phyloP scores from a whole-genome alignment of 1,140 invertebrate genomes.

The Nymphalis io region DNA sequence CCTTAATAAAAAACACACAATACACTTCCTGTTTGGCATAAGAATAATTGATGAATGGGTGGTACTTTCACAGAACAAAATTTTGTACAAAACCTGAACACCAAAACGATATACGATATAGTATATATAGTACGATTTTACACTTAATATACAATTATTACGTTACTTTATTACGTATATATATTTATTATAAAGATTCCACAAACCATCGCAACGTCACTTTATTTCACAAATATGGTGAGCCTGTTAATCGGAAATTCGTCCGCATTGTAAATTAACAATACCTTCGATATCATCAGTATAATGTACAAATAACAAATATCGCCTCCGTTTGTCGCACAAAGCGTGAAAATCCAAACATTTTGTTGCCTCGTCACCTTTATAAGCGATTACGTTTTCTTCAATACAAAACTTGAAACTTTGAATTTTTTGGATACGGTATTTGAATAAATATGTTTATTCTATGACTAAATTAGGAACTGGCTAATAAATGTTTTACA shows the following conservation, averaged over 20 bases:
- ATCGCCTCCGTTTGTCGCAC: constrained; percentile 34
- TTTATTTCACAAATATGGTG: background rate
- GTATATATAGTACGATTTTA: no score
- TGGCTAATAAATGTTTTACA: no score
- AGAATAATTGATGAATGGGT: no score
- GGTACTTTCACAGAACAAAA: no score
- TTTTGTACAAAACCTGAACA: no score
- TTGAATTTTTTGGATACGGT: constrained; percentile 42
- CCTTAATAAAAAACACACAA: no score
- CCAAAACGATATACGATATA: no score
- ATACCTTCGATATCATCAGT: constrained; percentile 31
- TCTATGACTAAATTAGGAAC: no score
- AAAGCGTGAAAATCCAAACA: constrained; percentile 52
- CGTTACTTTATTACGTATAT: no score
- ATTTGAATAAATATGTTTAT: background rate
- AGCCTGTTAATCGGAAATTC: constrained; percentile 34
- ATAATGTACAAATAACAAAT: constrained; percentile 45
- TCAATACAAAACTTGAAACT: constrained; percentile 54
- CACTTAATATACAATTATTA: no score
- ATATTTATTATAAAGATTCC: background rate
- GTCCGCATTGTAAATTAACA: constrained; percentile 28
- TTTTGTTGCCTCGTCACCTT: constrained; percentile 64
- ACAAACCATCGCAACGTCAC: background rate
- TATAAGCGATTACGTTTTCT: constrained; percentile 77
- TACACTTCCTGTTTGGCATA: no score